These are phyloP conservation scores for Myxocyprinus asiaticus DNA, from an alignment of 2,113 vertebrate genomes.

Conservation along the genomic window DNA sequence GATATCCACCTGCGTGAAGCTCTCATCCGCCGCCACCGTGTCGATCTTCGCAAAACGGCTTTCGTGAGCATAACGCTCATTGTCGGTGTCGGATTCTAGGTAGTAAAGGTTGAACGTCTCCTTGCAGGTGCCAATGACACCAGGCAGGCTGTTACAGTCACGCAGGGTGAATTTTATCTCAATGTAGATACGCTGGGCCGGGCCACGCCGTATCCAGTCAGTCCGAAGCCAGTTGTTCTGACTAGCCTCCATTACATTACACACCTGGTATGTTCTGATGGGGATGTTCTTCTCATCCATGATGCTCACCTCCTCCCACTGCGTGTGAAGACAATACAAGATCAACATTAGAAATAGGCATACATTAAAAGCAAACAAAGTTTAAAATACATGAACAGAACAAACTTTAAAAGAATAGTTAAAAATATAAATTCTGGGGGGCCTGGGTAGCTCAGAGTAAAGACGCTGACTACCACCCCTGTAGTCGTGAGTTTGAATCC, in stretches of 20 bases:
- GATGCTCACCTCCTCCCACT: conserved; percentile 99
- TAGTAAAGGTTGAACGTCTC: conserved; percentile 99
- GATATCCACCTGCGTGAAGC: conserved; percentile 98
- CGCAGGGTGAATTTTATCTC: conserved; percentile 98
- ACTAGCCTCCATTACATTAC: conserved; percentile 96
- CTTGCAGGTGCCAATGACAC: conserved; percentile 98
- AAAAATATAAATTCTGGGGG: too few relatives aligned
- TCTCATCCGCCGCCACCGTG: conserved; percentile 95
- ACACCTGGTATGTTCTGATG: conserved; percentile 97
- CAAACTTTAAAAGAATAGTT: too few relatives aligned
- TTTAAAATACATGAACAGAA: too few relatives aligned
- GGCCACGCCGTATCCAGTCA: conserved; percentile 94
- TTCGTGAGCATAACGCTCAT: conserved; percentile 91
- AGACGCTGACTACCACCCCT: too few relatives aligned
- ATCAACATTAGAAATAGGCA: background rate
- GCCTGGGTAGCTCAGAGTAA: too few relatives aligned
- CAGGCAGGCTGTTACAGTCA: conserved; percentile 97
- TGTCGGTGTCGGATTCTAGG: conserved; percentile 94
- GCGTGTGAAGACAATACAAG: conserved; percentile 41
- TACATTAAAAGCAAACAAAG: background rate
- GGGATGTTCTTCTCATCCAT: conserved; percentile 99
- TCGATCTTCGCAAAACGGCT: conserved; percentile 95
- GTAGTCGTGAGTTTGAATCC: too few relatives aligned
- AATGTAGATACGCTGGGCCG: conserved; percentile 93
- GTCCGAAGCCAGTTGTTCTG: conserved; percentile 99